These are phyloP conservation scores for Hylia prasina DNA, from an alignment of 2,113 vertebrate species.

Conservation along the genomic window DNA sequence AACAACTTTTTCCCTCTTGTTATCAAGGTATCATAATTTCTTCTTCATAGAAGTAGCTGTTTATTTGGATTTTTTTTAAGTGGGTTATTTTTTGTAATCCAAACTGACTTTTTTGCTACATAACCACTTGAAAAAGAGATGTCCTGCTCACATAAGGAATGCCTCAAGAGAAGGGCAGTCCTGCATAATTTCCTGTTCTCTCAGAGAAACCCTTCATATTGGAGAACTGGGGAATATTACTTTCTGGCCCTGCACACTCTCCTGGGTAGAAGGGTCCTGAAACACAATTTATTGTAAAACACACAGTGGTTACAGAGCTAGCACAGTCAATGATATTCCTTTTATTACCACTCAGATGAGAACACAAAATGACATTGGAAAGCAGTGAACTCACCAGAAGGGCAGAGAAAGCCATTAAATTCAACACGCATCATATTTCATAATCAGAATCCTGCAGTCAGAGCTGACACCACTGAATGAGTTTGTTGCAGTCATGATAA, in stretches of 20 bases:
- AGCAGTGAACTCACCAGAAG: conserved; percentile 76
- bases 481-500: conserved; percentile 75
- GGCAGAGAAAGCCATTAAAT: conserved; percentile 79
- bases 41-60: background rate
- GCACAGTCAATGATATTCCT: conserved; percentile 74
- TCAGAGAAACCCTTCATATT: conserved; percentile 11
- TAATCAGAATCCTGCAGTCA: conserved; percentile 77
- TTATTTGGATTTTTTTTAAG: background rate
- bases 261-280: conserved; percentile 69
- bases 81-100: background rate
- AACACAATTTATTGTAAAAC: conserved; percentile 78
- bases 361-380: conserved; percentile 79
- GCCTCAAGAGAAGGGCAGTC: conserved; percentile 23
- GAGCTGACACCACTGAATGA: conserved; percentile 75
- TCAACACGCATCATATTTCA: conserved; percentile 81
- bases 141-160: background rate
- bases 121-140: conserved; percentile 42
- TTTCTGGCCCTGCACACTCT: conserved; percentile 58
- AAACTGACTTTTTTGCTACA: conserved; percentile 29
- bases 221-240: conserved; percentile 52
- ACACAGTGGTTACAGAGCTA: conserved; percentile 71
- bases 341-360: conserved; percentile 80
- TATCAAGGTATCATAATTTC: background rate
- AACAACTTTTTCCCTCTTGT: background rate
- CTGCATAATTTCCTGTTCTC: background rate